Base-by-base conservation (phyloP, 2,113 vertebrate species). In the Merops nubicus region DNA sequence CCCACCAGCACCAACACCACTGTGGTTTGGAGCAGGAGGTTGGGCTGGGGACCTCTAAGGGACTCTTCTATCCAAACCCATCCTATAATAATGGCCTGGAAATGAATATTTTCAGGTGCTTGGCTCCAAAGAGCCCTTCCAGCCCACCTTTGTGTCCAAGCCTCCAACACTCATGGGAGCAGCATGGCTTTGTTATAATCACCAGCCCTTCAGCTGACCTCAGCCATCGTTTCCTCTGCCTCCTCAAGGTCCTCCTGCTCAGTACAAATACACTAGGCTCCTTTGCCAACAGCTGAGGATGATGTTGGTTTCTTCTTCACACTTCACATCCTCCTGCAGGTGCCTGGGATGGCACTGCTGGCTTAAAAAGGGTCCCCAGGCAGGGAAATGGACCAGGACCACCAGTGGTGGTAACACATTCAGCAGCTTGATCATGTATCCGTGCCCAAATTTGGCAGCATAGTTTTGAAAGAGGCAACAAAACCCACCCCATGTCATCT, bases 221-320 rank as follows among this genome's bases (percentile, higher is more conserved):
- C 53, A 12, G 25, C 16, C 8, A 4, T 10, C n/a, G n/a, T n/a
- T n/a, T n/a, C n/a, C 57, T 81, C 28, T 45, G 6, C 42, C 43
- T 68, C 60, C 38, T 53, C 47, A 21, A 31, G 42, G 53, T 60
- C 23, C 36, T 19, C 23, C 48, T 28, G 45, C 36, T 65, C 0
- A 0, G n/a, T 25, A 56, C n/a, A 60, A 72, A 82, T 2, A 6
- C 1, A 1, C 4, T 2, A 36, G 22, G 29, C 5, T 87, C 36
- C 69, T 62, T 21, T 43, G 69, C 81, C 73, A 82, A 2, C 0
- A 5, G n/a, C 29, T 47, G 81, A 85, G 69, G 47, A 12, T 45
- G 73, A 22, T 1, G 0, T 2, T 23, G 63, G 48, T 13, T 40
- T 12, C 25, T 59, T 34, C 75, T 31, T 76, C 57, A 23, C 16